Evolutionary conservation across 2,797 vertebrate genomes (phyloP).

Genomic region (Rhadinocentrus ornatus): DNA sequence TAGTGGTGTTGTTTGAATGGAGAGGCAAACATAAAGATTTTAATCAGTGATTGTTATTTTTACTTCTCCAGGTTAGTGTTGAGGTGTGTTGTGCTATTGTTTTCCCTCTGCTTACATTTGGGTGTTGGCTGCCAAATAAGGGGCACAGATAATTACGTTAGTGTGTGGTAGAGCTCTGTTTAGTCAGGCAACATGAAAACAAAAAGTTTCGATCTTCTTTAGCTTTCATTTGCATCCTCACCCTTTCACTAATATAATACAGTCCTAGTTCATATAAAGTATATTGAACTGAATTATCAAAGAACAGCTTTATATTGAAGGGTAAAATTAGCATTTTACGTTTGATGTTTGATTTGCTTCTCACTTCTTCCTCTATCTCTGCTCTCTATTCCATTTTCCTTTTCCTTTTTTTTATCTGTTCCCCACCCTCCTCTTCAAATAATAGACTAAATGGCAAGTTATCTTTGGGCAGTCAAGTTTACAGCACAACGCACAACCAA

Average conservation of each 20-base stretch:
- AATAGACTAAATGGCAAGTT: constrained; percentile 17
- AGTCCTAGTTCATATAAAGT: constrained; percentile 5
- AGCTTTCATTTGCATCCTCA: constrained; percentile 18
- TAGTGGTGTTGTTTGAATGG: no score
- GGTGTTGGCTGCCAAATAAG: constrained; percentile 53
- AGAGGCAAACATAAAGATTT: no score
- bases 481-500: constrained; percentile 29
- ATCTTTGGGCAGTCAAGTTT: constrained; percentile 28
- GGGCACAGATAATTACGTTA: constrained; percentile 35
- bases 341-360: constrained; percentile 6
- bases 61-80: neutral
- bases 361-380: neutral
- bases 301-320: constrained; percentile 7
- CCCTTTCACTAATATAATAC: constrained; percentile 3
- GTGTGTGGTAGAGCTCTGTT: constrained; percentile 5
- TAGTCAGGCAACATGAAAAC: constrained; percentile 20
- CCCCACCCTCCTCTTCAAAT: constrained; percentile 7
- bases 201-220: constrained; percentile 11
- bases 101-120: constrained; percentile 32
- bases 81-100: constrained; percentile 20
- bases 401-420: neutral
- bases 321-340: constrained; percentile 3
- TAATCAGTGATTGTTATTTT: neutral
- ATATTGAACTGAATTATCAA: constrained; percentile 10
- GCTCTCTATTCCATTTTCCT: neutral